Base-by-base conservation (phyloP, 2,113 vertebrate species). In the Ameiurus melas region DNA sequence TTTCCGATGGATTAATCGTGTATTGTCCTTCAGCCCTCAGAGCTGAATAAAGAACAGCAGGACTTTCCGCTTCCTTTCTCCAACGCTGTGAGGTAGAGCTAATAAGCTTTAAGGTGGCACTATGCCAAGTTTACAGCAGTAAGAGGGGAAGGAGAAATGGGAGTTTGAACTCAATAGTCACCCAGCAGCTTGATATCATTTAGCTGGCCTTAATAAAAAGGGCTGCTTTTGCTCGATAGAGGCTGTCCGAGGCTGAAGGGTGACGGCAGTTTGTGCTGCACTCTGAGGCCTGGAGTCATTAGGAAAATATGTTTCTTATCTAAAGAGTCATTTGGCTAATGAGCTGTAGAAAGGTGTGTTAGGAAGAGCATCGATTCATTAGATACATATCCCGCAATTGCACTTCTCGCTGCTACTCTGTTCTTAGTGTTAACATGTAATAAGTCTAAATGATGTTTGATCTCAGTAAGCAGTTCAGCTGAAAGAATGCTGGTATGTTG, bases 141-240 rank as follows among this genome's bases (percentile, higher is more conserved):
- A 86, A 91, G 85, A 80, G 86, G 87, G 87, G 47, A 82, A 71
- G 80, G 89, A 85, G 89, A 90, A 90, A 88, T 90, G 89, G 90
- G 92, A 92, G 47, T 22, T 51, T 57, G 85, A 88, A 78, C 91
- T 91, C 86, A 57, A 85, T 85, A 91, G 89, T 92, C 90, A 91
- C 83, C 89, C 90, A 92, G 92, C 91, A 93, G 92, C 93, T 92
- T 92, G 89, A 93, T 94, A 93, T 92, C 79, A 93, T 94, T 94
- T 93, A 86, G 90, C 84, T 90, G 84, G 87, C 87, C 92, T 92
- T 86, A 92, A 83, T 92, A 92, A 95, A 91, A 93, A 92, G 92
- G 85, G 85, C 55, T 84, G 84, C 84, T 33, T 70, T 71, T 85
- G 43, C 68, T 87, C 84, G 92, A 91, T 90, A 60, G 89, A 89